Conservation (phyloP, 2,888 invertebrate genomes). For the Cristatella mucedo region DNA sequence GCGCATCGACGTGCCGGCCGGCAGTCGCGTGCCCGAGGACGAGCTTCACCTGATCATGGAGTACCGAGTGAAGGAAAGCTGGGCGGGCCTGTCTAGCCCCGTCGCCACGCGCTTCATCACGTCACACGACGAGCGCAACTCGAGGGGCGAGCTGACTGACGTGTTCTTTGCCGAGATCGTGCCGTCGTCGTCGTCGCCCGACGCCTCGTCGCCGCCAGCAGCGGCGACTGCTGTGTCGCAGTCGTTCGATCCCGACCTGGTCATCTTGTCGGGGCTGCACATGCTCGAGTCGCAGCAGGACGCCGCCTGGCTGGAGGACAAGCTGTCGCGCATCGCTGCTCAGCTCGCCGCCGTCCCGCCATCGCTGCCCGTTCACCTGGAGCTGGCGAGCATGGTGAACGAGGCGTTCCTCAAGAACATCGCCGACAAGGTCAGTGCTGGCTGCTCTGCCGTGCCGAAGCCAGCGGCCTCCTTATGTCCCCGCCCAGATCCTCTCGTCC, state of each 20-base stretch:
- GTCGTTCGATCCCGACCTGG: constrained; percentile 34
- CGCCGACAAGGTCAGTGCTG: constrained; percentile 26
- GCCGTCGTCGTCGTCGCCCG: too few relatives aligned
- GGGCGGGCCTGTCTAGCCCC: constrained; percentile 34
- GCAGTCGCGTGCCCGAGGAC: constrained; percentile 27
- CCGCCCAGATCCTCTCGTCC: too few relatives aligned
- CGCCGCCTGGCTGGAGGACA: constrained; percentile 17
- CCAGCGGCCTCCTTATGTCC: too few relatives aligned
- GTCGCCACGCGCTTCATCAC: constrained; percentile 40
- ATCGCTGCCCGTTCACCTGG: constrained; percentile 38
- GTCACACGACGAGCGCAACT: constrained; percentile 38
- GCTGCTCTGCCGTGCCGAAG: too few relatives aligned
- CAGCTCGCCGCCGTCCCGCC: constrained; percentile 28
- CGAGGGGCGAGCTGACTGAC: constrained; percentile 23
- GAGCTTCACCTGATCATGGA: constrained; percentile 42
- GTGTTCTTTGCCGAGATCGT: constrained; percentile 39
- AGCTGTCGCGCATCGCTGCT: constrained; percentile 24
- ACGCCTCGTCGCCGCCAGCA: too few relatives aligned
- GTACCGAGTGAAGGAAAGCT: constrained; percentile 36
- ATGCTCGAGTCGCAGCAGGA: constrained; percentile 33
- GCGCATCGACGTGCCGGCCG: constrained; percentile 29
- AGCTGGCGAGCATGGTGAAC: constrained; percentile 40
- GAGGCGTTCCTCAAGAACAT: constrained; percentile 28
- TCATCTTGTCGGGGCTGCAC: constrained; percentile 39
- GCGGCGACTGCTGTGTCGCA: constrained; percentile 25